A percentile compares a stretch with the other conserved stretches of the same genome.
Conservation (phyloP, 2,113 vertebrate species). For the Scopus umbretta region DNA sequence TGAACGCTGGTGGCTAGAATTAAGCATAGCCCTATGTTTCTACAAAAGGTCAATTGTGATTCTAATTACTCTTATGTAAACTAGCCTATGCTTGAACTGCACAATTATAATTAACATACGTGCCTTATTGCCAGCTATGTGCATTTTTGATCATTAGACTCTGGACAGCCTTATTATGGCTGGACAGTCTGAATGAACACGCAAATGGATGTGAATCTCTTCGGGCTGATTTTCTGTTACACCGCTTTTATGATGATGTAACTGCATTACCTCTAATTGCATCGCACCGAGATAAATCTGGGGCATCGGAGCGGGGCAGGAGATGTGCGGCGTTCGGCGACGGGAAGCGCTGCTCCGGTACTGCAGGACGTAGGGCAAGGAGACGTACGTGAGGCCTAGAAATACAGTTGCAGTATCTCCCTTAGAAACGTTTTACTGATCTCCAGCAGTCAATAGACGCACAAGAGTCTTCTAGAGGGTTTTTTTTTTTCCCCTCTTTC, state of each 20-base stretch:
- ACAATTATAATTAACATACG: conserved; percentile 24
- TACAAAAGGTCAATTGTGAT: conserved; percentile 57
- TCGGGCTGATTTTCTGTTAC: background rate
- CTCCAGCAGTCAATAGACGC: background rate
- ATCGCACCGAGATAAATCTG: background rate
- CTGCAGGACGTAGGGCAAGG: accelerated
- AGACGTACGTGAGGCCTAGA: background rate
- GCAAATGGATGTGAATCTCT: background rate
- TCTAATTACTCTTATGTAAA: conserved; percentile 65
- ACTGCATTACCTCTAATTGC: background rate
- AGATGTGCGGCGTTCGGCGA: accelerated
- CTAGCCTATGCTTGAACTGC: conserved; percentile 28
- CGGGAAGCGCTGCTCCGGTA: background rate
- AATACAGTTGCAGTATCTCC: background rate
- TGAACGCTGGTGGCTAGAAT: conserved; percentile 56
- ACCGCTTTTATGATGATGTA: background rate
- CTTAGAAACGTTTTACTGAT: background rate
- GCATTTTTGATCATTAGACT: conserved; percentile 8
- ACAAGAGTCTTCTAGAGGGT: background rate
- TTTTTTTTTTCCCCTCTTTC: background rate
- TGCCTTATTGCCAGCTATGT: background rate
- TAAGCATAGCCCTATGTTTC: conserved; percentile 12
- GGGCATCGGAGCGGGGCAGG: background rate
- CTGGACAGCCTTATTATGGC: background rate
- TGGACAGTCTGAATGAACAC: background rate